A percentile compares a stretch with the other conserved stretches of the same genome.
Evolutionary conservation across 2,113 vertebrate genomes (phyloP).

Genomic region (Tapirus terrestris): DNA sequence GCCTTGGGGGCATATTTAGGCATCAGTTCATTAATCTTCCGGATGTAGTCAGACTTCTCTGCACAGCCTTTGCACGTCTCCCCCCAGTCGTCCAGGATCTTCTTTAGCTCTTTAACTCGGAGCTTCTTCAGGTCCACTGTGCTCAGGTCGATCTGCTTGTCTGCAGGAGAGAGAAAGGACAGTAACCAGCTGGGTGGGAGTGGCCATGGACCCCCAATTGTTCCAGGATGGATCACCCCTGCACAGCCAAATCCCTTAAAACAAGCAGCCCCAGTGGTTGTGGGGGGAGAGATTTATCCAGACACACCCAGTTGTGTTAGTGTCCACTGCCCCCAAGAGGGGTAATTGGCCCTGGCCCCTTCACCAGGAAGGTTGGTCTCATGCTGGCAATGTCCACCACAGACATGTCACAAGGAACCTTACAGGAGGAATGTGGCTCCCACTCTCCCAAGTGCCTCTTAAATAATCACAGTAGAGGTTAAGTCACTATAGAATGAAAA

Average conservation of each 20-base stretch:
- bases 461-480: neutral
- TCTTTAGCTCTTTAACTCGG: constrained; percentile 97
- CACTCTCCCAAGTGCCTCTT: neutral
- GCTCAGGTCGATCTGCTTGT: constrained; percentile 97
- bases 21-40: constrained; percentile 98
- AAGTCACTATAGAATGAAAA: neutral
- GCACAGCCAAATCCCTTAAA: neutral
- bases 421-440: neutral
- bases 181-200: constrained; percentile 2
- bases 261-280: neutral
- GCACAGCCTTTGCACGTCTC: constrained; percentile 98
- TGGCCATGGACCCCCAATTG: accelerated
- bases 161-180: constrained; percentile 82
- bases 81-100: constrained; percentile 98
- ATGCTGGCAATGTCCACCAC: neutral
- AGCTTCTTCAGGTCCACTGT: constrained; percentile 97
- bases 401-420: neutral
- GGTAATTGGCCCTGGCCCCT: neutral
- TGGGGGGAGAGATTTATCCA: neutral
- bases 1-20: constrained; percentile 95
- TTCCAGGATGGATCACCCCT: neutral
- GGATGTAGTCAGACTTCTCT: constrained; percentile 97
- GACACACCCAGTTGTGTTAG: neutral
- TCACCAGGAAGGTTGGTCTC: neutral
- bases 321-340: neutral